Conservation (phyloP, 92 coral and sea anemone genomes). For the Nematostella vectensis region DNA sequence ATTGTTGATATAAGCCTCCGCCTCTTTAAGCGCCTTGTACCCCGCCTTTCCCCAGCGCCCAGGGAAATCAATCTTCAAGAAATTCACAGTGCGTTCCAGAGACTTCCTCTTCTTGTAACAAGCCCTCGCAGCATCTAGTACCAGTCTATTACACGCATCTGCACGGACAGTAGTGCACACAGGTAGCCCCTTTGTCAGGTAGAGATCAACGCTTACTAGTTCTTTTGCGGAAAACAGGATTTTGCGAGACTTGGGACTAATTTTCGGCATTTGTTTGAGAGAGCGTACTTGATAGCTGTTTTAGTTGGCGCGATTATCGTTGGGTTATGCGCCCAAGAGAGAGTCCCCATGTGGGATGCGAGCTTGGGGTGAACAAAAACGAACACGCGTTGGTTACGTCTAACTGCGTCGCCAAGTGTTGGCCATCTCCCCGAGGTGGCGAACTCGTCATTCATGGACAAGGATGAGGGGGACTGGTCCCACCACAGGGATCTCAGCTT, state of each 20-base stretch:
- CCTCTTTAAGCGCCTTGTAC: no score
- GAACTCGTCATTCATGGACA: conserved; percentile 15
- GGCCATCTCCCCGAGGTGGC: conserved; percentile 23
- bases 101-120: conserved; percentile 15
- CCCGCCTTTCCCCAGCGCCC: no score
- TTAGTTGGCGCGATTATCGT: conserved; percentile 1
- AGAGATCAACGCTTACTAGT: conserved; percentile 13
- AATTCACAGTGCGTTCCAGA: conserved; percentile 21
- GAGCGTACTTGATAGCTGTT: conserved; percentile 1
- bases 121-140: conserved; percentile 10
- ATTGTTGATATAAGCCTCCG: no score
- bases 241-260: conserved; percentile 1
- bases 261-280: conserved; percentile 9
- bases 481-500: conserved; percentile 23
- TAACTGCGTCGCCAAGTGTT: conserved; percentile 25
- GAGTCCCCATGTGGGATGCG: conserved; percentile 10
- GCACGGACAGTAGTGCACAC: conserved; percentile 26
- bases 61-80: conserved; percentile 27
- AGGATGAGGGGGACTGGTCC: conserved; percentile 7
- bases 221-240: background rate
- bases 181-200: conserved; percentile 12
- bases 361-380: conserved; percentile 26
- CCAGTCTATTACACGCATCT: conserved; percentile 15
- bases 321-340: conserved; percentile 14
- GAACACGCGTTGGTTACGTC: conserved; percentile 33